phyloP scores from a whole-genome alignment of 1,140 invertebrate genomes.

The Asobara japonica region DNA sequence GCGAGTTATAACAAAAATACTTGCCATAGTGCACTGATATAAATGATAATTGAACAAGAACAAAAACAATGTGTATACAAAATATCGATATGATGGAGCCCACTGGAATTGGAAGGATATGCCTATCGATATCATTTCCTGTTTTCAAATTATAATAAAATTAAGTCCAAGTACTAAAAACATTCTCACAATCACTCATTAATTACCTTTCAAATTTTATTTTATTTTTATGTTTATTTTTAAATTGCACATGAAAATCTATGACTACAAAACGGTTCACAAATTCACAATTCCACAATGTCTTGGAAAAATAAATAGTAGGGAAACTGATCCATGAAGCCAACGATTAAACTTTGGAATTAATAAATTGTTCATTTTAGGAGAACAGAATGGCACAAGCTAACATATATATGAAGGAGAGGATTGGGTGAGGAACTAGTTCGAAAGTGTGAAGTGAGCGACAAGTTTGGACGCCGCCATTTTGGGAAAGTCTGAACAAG shows the following conservation, averaged over 20 bases:
- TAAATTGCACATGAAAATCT: background rate
- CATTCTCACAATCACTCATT: background rate
- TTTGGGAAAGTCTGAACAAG: too few species aligned
- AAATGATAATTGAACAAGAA: conserved; percentile 1
- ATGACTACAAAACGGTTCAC: background rate
- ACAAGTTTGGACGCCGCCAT: too few species aligned
- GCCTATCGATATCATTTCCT: background rate
- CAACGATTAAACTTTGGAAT: too few species aligned
- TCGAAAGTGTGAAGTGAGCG: too few species aligned
- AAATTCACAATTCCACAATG: background rate
- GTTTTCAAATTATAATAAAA: background rate
- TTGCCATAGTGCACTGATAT: background rate
- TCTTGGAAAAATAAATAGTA: background rate
- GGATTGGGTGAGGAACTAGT: too few species aligned
- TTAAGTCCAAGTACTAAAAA: background rate
- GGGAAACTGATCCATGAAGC: too few species aligned
- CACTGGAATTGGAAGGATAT: conserved; percentile 1
- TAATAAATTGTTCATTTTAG: too few species aligned
- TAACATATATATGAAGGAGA: too few species aligned
- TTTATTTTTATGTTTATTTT: background rate
- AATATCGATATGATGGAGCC: background rate
- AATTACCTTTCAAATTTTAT: background rate
- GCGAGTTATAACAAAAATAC: background rate
- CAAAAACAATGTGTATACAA: background rate
- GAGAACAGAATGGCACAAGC: too few species aligned